Conservation (phyloP, 2,113 vertebrate genomes). For the Tupaia chinensis region DNA sequence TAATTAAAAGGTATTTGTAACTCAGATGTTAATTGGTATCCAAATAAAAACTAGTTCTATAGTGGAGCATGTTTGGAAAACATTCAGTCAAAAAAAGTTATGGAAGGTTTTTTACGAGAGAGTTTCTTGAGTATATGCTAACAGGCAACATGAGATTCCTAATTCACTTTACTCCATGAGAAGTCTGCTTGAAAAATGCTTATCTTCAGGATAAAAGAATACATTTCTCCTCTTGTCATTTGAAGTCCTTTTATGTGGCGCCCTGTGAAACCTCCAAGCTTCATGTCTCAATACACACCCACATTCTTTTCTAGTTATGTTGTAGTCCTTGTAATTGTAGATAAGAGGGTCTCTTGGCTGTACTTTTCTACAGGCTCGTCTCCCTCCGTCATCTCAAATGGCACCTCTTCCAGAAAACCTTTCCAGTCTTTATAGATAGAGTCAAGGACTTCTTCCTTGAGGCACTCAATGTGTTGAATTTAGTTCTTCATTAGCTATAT, state of each 20-base stretch:
- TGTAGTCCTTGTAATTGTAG: neutral
- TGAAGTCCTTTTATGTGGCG: neutral
- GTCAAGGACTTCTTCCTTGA: neutral
- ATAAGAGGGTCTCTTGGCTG: neutral
- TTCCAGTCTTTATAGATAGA: neutral
- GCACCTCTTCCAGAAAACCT: neutral
- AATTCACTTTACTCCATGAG: neutral
- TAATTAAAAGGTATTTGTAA: neutral
- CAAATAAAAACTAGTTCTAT: slow-evolving; percentile 4
- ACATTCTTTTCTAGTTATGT: neutral
- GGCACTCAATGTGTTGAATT: neutral
- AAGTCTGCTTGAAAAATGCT: neutral
- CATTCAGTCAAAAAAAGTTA: neutral
- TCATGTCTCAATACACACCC: neutral
- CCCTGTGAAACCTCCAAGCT: neutral
- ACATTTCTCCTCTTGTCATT: neutral
- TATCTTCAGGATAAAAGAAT: neutral
- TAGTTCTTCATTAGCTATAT: neutral
- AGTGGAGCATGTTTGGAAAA: neutral
- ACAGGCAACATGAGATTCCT: neutral
- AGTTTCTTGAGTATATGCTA: neutral
- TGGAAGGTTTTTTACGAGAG: neutral
- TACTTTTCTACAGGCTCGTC: neutral
- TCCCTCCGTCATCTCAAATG: neutral
- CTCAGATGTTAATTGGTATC: neutral